These are phyloP conservation scores for Oreonectes daqikongensis DNA, from an alignment of 2,797 vertebrate genomes.

Conservation along the genomic window DNA sequence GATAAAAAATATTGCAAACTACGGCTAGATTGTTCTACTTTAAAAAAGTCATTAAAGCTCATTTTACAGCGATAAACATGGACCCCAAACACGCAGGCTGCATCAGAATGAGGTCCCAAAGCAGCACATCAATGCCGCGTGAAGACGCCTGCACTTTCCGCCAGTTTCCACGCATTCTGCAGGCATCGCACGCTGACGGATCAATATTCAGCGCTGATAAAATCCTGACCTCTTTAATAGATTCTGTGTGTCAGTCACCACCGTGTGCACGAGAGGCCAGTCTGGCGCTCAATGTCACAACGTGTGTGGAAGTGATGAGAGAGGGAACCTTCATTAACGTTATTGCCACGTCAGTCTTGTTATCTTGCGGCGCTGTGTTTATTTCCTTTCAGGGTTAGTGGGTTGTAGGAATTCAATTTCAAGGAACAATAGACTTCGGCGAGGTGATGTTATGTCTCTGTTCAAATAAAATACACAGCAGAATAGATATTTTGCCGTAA, in stretches of 20 bases:
- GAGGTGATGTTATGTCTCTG: not conserved
- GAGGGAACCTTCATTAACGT: constrained; percentile 26
- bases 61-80: constrained; percentile 20
- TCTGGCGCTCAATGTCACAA: not conserved
- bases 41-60: no score
- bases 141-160: constrained; percentile 40
- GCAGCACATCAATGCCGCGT: constrained; percentile 11
- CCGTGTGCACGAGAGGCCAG: constrained; percentile 44
- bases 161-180: constrained; percentile 65
- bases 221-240: constrained; percentile 65
- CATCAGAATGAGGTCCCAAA: constrained; percentile 10
- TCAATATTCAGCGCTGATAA: constrained; percentile 66
- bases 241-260: constrained; percentile 66
- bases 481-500: constrained; percentile 28
- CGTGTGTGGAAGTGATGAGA: constrained; percentile 1
- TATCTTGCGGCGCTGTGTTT: constrained; percentile 30
- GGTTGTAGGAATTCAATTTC: constrained; percentile 33
- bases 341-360: constrained; percentile 15
- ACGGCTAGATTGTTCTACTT: no score
- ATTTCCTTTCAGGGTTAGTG: constrained; percentile 35
- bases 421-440: constrained; percentile 26
- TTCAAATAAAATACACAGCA: constrained; percentile 1
- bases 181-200: constrained; percentile 54
- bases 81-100: not conserved
- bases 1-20: no score